These are phyloP conservation scores for Parotia lawesii DNA, from an alignment of 2,113 vertebrate genomes.

Conservation along the genomic window DNA sequence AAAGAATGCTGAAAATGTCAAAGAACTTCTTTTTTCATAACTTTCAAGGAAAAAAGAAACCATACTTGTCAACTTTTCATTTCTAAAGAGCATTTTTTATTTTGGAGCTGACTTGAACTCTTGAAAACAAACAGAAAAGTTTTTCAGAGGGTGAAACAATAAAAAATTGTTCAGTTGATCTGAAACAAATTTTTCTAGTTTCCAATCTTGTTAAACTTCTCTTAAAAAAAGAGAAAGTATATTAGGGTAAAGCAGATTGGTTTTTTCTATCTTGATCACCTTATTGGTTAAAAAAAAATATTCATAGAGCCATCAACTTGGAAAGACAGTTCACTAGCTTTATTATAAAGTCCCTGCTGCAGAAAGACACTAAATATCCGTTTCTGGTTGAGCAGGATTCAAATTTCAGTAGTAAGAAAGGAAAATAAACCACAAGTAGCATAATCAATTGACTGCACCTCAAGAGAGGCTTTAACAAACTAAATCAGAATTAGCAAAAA, in stretches of 20 bases:
- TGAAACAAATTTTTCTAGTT: not conserved
- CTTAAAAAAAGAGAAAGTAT: not conserved
- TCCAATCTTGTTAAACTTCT: not conserved
- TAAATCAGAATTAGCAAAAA: not conserved
- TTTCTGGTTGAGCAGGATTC: not conserved
- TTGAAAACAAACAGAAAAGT: not conserved
- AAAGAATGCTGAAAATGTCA: conserved; percentile 37
- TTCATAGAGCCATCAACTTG: not conserved
- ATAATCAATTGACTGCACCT: not conserved
- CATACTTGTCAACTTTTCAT: not conserved
- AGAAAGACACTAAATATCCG: not conserved
- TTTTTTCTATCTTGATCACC: not conserved
- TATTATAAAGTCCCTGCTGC: not conserved
- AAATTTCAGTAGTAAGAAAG: not conserved
- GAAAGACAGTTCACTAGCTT: not conserved
- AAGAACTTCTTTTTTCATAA: not conserved
- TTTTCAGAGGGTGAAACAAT: not conserved
- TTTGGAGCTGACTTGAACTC: not conserved
- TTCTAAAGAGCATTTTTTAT: conserved; percentile 26
- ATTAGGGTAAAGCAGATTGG: not conserved
- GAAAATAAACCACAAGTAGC: not conserved
- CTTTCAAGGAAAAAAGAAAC: conserved; percentile 9
- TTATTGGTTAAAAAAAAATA: not conserved
- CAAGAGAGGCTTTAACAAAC: not conserved
- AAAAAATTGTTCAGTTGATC: not conserved